These are phyloP conservation scores for Leptinotarsa juncta DNA, from an alignment of 2,888 invertebrate species.

Conservation along the genomic window DNA sequence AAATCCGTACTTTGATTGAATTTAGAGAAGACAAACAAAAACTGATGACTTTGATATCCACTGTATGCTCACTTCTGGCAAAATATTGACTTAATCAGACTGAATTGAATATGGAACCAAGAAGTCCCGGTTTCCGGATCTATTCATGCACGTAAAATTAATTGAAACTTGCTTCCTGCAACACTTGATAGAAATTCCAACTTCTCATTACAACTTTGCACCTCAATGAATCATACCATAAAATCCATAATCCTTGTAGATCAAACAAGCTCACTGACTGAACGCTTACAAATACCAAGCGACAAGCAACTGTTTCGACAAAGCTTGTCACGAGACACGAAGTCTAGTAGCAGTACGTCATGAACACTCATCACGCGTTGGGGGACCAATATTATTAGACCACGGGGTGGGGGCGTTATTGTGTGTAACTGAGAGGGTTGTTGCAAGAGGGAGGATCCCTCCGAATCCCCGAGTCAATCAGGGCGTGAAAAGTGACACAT, in stretches of 20 bases:
- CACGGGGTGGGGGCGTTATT: constrained; percentile 51
- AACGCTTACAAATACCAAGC: constrained; percentile 6
- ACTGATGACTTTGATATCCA: too few relatives aligned
- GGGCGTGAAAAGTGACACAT: constrained; percentile 66
- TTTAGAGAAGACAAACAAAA: too few relatives aligned
- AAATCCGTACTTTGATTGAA: too few relatives aligned
- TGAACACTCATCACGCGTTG: constrained; percentile 56
- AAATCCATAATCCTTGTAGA: not conserved
- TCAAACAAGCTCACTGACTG: not conserved
- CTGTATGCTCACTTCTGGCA: too few relatives aligned
- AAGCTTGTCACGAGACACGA: constrained; percentile 55
- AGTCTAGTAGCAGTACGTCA: constrained; percentile 58
- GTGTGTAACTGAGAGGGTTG: constrained; percentile 45
- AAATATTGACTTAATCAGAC: too few relatives aligned
- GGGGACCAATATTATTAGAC: constrained; percentile 55
- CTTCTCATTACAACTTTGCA: too few relatives aligned
- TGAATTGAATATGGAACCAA: too few relatives aligned
- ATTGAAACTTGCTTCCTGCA: too few relatives aligned
- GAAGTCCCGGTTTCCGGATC: too few relatives aligned
- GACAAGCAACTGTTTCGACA: constrained; percentile 53
- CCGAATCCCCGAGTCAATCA: constrained; percentile 58
- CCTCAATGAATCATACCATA: not conserved
- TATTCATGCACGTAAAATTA: too few relatives aligned
- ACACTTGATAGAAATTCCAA: too few relatives aligned
- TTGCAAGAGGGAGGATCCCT: constrained; percentile 12